These are phyloP conservation scores for Nesometra sesokonis DNA, from an alignment of 35 echinoderm and acorn worm genomes.

Conservation along the genomic window DNA sequence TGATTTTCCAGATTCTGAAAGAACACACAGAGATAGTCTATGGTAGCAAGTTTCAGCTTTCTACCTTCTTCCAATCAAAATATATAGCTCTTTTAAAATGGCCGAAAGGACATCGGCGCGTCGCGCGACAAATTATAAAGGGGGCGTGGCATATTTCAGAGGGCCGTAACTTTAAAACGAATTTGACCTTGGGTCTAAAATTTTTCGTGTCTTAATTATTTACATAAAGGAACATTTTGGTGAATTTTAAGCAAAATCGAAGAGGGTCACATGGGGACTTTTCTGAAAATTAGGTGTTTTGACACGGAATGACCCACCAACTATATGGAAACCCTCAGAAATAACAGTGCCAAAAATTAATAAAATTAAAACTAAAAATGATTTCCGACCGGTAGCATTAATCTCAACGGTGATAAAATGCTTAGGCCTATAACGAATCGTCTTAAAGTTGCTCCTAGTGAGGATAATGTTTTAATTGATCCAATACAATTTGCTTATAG, in stretches of 20 bases:
- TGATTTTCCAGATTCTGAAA: too few relatives aligned
- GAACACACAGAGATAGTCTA: too few relatives aligned
- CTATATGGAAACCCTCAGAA: too few relatives aligned
- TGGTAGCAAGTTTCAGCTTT: neutral
- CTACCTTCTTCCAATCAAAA: neutral
- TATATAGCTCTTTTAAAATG: neutral
- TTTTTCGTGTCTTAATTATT: neutral
- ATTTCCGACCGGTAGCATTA: too few relatives aligned
- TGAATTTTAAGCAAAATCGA: neutral
- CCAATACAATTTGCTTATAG: too few relatives aligned
- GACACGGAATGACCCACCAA: neutral
- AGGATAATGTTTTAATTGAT: too few relatives aligned
- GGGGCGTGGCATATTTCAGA: neutral
- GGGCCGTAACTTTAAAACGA: neutral
- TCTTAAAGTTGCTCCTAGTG: too few relatives aligned
- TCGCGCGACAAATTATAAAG: neutral
- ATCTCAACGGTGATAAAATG: too few relatives aligned
- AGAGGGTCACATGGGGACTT: neutral
- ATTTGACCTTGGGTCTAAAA: neutral
- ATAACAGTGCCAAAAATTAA: too few relatives aligned
- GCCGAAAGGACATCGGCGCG: neutral
- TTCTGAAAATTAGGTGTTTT: neutral
- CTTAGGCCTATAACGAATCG: too few relatives aligned
- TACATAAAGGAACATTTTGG: neutral
- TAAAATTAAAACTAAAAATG: too few relatives aligned